These are phyloP conservation scores for Cynodonichthys magdalenae DNA, from an alignment of 2,797 vertebrate genomes.

Conservation along the genomic window DNA sequence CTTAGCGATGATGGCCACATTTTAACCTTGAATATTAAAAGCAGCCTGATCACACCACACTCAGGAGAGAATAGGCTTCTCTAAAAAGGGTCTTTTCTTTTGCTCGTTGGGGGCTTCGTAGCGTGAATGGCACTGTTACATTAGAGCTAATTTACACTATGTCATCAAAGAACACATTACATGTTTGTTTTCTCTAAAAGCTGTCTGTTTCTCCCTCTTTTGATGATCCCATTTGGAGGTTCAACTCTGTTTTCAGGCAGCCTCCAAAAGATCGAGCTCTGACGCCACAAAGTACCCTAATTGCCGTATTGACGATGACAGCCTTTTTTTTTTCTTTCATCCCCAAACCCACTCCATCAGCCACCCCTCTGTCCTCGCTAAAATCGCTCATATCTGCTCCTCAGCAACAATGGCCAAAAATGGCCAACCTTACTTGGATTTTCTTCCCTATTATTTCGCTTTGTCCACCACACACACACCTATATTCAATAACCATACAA, in stretches of 20 bases:
- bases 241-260: conserved; percentile 43
- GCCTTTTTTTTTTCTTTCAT: conserved; percentile 65
- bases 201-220: conserved; percentile 22
- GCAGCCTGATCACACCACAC: conserved; percentile 3
- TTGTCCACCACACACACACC: not conserved
- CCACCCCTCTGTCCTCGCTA: conserved; percentile 50
- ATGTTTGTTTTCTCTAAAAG: conserved; percentile 11
- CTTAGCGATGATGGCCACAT: not conserved
- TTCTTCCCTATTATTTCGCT: conserved; percentile 1
- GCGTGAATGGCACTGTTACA: not conserved
- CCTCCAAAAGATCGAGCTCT: conserved; percentile 38
- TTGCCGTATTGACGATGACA: conserved; percentile 53
- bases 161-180: conserved; percentile 17
- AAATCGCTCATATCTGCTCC: conserved; percentile 46
- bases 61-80: not conserved
- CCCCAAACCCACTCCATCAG: conserved; percentile 50
- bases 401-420: conserved; percentile 44
- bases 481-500: conserved; percentile 32
- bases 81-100: not conserved
- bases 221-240: conserved; percentile 31
- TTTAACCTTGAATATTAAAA: conserved; percentile 6
- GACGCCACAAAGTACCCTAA: conserved; percentile 55
- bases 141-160: not conserved
- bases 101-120: not conserved
- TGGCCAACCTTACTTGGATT: conserved; percentile 20